phyloP scores from a whole-genome alignment of 2,113 vertebrate genomes.

The Lagopus leucura region DNA sequence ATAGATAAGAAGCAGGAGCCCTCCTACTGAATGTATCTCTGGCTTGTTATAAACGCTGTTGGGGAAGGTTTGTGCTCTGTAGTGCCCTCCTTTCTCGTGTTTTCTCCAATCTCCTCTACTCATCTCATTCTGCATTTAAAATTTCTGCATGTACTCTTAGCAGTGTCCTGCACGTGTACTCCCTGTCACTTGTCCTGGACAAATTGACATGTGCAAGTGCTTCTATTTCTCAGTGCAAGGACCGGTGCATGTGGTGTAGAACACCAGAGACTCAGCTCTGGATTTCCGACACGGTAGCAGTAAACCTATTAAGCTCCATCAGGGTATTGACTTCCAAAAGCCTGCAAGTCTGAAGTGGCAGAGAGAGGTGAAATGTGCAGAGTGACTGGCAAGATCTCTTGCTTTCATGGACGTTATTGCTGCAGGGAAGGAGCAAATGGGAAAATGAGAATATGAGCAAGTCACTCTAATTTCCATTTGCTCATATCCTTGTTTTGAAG shows the following conservation, averaged over 20 bases:
- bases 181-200: neutral
- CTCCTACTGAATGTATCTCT: neutral
- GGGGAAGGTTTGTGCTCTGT: neutral
- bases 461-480: slow-evolving; percentile 12
- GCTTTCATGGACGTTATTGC: slow-evolving; percentile 20
- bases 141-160: neutral
- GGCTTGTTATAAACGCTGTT: neutral
- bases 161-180: neutral
- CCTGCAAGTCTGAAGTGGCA: slow-evolving; percentile 34
- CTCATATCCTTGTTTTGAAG: slow-evolving; percentile 1
- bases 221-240: neutral
- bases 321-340: neutral
- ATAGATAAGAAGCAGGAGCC: neutral
- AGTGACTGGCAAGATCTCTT: neutral
- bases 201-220: neutral
- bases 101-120: neutral
- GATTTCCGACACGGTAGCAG: neutral
- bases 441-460: neutral
- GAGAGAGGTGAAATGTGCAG: neutral
- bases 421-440: neutral
- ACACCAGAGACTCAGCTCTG: neutral
- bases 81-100: neutral
- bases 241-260: neutral
- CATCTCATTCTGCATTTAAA: neutral
- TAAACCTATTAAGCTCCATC: neutral